A percentile compares a stretch with the other conserved stretches of the same genome.
Evolutionary conservation across 2,113 vertebrate species (phyloP).

Genomic region (Fregetta grallaria): DNA sequence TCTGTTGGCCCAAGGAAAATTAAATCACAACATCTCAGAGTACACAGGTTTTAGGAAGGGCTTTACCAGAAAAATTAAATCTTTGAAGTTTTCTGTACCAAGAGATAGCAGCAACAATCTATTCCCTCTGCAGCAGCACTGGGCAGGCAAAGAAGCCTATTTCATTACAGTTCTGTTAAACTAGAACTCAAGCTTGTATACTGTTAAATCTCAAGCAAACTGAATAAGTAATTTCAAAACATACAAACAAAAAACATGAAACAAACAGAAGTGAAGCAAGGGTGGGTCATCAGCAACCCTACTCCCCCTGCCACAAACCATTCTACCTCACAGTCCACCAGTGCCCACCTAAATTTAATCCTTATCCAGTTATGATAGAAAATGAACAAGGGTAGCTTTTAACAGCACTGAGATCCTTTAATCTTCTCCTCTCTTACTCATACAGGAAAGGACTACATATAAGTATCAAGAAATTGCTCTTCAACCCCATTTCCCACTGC

Average conservation of each 20-base stretch:
- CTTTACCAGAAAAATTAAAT: background rate
- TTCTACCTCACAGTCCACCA: background rate
- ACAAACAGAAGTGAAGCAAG: background rate
- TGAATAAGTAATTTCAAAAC: background rate
- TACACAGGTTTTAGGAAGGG: background rate
- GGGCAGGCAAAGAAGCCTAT: background rate
- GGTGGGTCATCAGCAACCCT: background rate
- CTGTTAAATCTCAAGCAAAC: background rate
- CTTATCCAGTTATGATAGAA: background rate
- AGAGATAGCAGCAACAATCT: background rate
- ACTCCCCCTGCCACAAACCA: background rate
- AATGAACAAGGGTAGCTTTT: background rate
- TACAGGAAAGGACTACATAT: accelerated
- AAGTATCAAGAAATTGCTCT: background rate
- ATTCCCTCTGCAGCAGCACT: background rate
- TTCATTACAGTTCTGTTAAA: background rate
- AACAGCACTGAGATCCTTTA: background rate
- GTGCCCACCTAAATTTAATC: background rate
- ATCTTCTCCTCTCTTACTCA: background rate
- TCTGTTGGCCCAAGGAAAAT: background rate
- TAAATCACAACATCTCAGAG: background rate
- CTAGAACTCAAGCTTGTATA: background rate
- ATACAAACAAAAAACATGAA: background rate
- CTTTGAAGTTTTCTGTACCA: background rate
- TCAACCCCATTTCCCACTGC: background rate